A percentile compares a stretch with the other conserved stretches of the same genome.
These are phyloP conservation scores for Tenthredo scrophulariae DNA, from an alignment of 2,888 invertebrate genomes.

Conservation along the genomic window DNA sequence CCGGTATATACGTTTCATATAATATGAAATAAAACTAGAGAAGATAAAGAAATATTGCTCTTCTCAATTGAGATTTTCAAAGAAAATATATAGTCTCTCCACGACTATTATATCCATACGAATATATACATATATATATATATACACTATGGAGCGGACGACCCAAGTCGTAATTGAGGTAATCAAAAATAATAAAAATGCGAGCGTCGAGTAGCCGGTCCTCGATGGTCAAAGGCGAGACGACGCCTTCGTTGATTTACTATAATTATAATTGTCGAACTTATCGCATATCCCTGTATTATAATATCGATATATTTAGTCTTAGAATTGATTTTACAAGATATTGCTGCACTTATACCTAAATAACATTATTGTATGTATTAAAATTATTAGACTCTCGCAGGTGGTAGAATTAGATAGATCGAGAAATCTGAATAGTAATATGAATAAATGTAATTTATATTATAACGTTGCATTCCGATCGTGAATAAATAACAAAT, in stretches of 20 bases:
- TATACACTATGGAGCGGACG: background rate
- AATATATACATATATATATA: background rate
- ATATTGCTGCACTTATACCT: background rate
- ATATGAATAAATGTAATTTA: constrained; percentile 10
- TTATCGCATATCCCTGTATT: constrained; percentile 2
- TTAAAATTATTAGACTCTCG: background rate
- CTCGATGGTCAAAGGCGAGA: constrained; percentile 9
- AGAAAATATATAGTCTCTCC: background rate
- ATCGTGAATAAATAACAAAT: constrained; percentile 55
- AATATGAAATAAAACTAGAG: background rate
- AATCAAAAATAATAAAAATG: constrained; percentile 51
- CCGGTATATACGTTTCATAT: background rate
- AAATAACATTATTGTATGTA: background rate
- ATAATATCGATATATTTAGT: background rate
- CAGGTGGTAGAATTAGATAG: background rate
- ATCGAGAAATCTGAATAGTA: constrained; percentile 27
- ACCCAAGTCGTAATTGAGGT: constrained; percentile 42
- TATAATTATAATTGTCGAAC: background rate
- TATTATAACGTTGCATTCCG: constrained; percentile 59
- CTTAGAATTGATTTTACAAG: background rate
- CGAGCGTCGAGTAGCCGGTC: constrained; percentile 33
- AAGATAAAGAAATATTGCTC: background rate
- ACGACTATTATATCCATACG: background rate
- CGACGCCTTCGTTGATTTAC: constrained; percentile 42
- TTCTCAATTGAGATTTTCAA: background rate